Percentiles rank a stretch among this genome's conserved stretches.
These are phyloP conservation scores for Neuroscelio doddi DNA, from an alignment of 2,888 invertebrate species.

Conservation along the genomic window DNA sequence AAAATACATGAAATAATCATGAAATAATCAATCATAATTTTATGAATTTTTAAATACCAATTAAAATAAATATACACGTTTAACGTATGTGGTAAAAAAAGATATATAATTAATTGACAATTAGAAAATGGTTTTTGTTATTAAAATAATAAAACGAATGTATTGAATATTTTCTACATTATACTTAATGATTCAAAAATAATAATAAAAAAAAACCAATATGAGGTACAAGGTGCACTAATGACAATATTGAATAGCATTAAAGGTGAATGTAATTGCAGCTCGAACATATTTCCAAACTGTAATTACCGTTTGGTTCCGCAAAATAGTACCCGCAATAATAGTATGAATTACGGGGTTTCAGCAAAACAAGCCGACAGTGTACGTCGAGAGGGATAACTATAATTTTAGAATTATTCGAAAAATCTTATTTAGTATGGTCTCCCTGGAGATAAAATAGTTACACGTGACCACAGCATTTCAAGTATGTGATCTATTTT, in stretches of 20 bases:
- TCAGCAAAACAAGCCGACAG: slow-evolving; percentile 38
- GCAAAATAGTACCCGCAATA: slow-evolving; percentile 43
- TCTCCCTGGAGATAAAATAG: slow-evolving; percentile 1
- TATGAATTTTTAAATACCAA: too few species aligned
- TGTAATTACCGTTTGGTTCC: slow-evolving; percentile 45
- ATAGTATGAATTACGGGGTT: slow-evolving; percentile 33
- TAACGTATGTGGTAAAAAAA: too few species aligned
- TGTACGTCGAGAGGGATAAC: slow-evolving; percentile 11
- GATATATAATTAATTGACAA: too few species aligned
- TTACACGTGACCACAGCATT: slow-evolving; percentile 1
- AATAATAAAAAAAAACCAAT: slow-evolving; percentile 3
- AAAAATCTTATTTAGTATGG: slow-evolving; percentile 8
- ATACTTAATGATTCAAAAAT: too few species aligned
- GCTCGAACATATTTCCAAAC: slow-evolving; percentile 31
- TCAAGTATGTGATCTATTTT: neutral
- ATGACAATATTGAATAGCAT: slow-evolving; percentile 33
- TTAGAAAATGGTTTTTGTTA: too few species aligned
- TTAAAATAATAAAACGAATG: too few species aligned
- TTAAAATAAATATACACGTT: too few species aligned
- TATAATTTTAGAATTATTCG: slow-evolving; percentile 37
- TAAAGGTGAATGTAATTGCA: slow-evolving; percentile 43
- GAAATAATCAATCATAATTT: too few species aligned
- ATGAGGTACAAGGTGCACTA: slow-evolving; percentile 30
- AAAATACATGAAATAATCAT: too few species aligned
- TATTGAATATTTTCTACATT: too few species aligned